Evolutionary conservation across 35 echinoderm and acorn worm genomes (phyloP).

Genomic region (Chiridota heheva): DNA sequence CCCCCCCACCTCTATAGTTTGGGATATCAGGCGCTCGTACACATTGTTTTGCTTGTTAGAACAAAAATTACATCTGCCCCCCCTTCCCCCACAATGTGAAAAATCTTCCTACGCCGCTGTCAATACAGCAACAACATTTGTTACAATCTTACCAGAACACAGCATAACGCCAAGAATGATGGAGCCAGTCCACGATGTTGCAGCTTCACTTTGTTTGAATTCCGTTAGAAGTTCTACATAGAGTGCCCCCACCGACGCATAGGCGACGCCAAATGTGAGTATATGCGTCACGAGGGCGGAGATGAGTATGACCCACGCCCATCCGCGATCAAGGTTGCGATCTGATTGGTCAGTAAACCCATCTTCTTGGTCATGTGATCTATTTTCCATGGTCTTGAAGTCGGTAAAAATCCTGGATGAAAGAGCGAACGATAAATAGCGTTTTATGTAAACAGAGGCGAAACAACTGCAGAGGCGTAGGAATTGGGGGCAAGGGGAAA

Average conservation of each 20-base stretch:
- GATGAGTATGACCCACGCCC: slow-evolving; percentile 87
- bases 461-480: neutral
- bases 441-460: neutral
- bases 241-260: slow-evolving; percentile 72
- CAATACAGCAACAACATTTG: no score
- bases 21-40: neutral
- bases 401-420: neutral
- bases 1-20: no score
- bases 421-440: neutral
- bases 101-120: no score
- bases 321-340: slow-evolving; percentile 76
- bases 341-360: no score
- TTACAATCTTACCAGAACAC: slow-evolving; percentile 74
- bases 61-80: no score
- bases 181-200: slow-evolving; percentile 77
- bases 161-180: slow-evolving; percentile 86
- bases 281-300: slow-evolving; percentile 86
- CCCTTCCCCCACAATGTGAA: no score
- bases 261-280: slow-evolving; percentile 77
- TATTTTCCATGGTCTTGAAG: neutral
- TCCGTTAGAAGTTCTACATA: slow-evolving; percentile 76
- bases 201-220: slow-evolving; percentile 66
- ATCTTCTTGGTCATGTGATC: neutral
- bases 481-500: neutral
- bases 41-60: neutral